Evolutionary conservation across 2,797 vertebrate genomes (phyloP), one percentile per base, ranked within the genome.

Genomic region (Syncerus caffer): DNA sequence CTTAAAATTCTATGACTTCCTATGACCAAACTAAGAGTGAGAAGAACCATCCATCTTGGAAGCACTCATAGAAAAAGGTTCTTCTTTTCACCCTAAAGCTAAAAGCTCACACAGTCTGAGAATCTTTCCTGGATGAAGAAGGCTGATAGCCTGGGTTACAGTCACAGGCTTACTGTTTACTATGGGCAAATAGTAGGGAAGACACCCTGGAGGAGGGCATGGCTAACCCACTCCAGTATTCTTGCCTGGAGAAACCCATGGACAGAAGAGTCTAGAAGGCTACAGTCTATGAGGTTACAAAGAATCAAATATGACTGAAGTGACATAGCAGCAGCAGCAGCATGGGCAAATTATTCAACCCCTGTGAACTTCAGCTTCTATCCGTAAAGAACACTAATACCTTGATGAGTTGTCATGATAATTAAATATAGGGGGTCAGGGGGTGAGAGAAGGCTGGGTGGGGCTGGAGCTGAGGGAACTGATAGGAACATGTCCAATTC

Each of bases 1-100:
- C 21, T 80, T 82, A 91, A 87, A 93, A 96, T 86, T 92, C 34
- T 51, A 71, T 87, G 60, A n/a, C 79, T 96, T 96, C 79, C 83
- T 96, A 58, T 93, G 55, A 17, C 79, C 93, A 96, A 96, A 91
- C 19, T 2, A 95, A 87, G 21, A 57, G 34, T 62, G 58, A 51
- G 42, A 85, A 89, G 79, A 93, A 42, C 67, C 74, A 92, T 62
- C 15, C 42, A 27, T 64, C 55, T 94, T 67, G 82, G 80, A 83
- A 92, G 31, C 23, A 42, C 16, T 50, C n/a, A 38, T 31, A 42
- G 45, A 15, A 17, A 91, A 85, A 60, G 11, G 11, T 6, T 82
- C 42, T 4, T 76, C 50, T 89, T 85, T 89, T 93, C 84, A 17
- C 17, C 71, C 23, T 74, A 90, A 90, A 88, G 27, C 84, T 34